Conservation (phyloP, 2,888 invertebrate species). For the Drosophila falleni region DNA sequence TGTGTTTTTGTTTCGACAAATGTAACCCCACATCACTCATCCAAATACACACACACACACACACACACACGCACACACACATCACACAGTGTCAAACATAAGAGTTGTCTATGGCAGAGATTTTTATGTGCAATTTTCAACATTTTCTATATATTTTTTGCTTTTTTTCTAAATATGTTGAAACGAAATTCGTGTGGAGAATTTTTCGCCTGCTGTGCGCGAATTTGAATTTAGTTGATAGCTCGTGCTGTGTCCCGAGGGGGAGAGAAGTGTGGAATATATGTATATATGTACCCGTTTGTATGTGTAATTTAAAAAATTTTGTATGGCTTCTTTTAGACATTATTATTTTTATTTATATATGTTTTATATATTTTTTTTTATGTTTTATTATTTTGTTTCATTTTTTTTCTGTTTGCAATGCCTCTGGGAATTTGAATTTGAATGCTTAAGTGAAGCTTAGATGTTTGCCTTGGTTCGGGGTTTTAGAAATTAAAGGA, state of each 20-base stretch:
- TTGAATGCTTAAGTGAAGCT: slow-evolving; percentile 19
- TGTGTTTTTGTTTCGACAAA: slow-evolving; percentile 45
- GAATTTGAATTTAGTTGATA: slow-evolving; percentile 57
- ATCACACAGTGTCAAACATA: slow-evolving; percentile 11
- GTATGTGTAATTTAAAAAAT: slow-evolving; percentile 24
- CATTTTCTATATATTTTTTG: slow-evolving; percentile 19
- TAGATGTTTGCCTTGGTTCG: slow-evolving; percentile 3
- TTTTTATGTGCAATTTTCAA: slow-evolving; percentile 56
- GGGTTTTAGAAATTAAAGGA: not conserved
- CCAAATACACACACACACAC: slow-evolving; percentile 33
- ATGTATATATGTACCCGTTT: not conserved
- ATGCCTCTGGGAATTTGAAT: slow-evolving; percentile 16
- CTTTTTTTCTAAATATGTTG: slow-evolving; percentile 9
- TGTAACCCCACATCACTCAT: slow-evolving; percentile 43
- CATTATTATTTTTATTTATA: slow-evolving; percentile 1
- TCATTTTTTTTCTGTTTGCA: not conserved
- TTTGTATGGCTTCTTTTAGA: slow-evolving; percentile 10
- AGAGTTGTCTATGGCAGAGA: slow-evolving; percentile 62
- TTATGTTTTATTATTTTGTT: slow-evolving; percentile 8
- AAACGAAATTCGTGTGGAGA: slow-evolving; percentile 32
- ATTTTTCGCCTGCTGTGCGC: slow-evolving; percentile 59
- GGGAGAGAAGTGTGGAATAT: not conserved
- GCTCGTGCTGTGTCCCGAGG: slow-evolving; percentile 26
- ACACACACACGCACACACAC: slow-evolving; percentile 1
- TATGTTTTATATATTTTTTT: slow-evolving; percentile 9